These are phyloP conservation scores for Lepeophtheirus nordmannii DNA, from an alignment of 2,888 invertebrate genomes.

Conservation along the genomic window DNA sequence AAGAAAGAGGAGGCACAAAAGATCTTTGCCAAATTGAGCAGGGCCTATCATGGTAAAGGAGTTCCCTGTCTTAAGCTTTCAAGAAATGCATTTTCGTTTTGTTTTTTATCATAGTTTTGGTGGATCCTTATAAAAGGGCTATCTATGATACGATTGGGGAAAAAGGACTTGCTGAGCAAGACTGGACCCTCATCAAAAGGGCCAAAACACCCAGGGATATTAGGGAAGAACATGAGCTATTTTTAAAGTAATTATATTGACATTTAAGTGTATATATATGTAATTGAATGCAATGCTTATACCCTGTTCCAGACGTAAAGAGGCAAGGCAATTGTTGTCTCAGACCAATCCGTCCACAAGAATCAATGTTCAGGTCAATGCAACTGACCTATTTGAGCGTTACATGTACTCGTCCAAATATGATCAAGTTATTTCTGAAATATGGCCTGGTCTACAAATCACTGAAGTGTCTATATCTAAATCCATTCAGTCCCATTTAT, in stretches of 20 bases:
- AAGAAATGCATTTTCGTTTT: neutral
- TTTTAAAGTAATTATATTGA: slow-evolving; percentile 35
- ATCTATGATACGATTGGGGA: slow-evolving; percentile 85
- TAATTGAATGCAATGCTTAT: neutral
- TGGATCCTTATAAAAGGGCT: slow-evolving; percentile 79
- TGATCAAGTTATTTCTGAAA: slow-evolving; percentile 24
- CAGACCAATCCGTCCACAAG: slow-evolving; percentile 80
- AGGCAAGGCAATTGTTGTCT: slow-evolving; percentile 70
- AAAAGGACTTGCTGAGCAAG: slow-evolving; percentile 67
- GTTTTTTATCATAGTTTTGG: slow-evolving; percentile 47
- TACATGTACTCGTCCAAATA: slow-evolving; percentile 31
- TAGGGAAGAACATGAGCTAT: slow-evolving; percentile 81
- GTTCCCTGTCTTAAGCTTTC: slow-evolving; percentile 25
- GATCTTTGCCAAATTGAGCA: slow-evolving; percentile 79
- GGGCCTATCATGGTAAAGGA: slow-evolving; percentile 84
- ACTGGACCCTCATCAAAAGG: slow-evolving; percentile 83
- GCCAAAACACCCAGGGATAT: slow-evolving; percentile 89
- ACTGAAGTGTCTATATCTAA: slow-evolving; percentile 84
- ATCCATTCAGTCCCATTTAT: slow-evolving; percentile 81
- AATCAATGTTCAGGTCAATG: slow-evolving; percentile 71
- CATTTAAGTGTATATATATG: neutral
- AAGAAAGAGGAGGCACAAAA: slow-evolving; percentile 76
- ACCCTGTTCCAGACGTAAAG: slow-evolving; percentile 47
- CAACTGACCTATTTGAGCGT: slow-evolving; percentile 68
- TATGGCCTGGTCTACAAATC: slow-evolving; percentile 64